These are phyloP conservation scores for Poeciliopsis retropinna DNA, from an alignment of 2,113 vertebrate species.

Conservation along the genomic window DNA sequence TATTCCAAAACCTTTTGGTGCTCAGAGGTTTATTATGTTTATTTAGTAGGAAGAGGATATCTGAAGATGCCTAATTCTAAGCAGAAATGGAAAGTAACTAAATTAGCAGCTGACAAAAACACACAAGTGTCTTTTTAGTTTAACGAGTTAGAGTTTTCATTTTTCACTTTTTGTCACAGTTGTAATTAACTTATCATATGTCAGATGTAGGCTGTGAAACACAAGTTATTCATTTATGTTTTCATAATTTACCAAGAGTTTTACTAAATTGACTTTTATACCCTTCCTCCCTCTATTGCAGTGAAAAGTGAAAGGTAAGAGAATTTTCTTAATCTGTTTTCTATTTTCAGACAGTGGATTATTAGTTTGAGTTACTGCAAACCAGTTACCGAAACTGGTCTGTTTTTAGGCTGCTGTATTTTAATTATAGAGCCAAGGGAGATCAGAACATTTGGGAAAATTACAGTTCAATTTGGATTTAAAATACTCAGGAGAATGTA, in stretches of 20 bases:
- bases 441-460: neutral
- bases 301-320: constrained; percentile 74
- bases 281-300: constrained; percentile 44
- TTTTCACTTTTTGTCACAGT: neutral
- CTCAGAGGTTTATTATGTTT: neutral
- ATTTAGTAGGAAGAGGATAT: neutral
- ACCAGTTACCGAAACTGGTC: no score
- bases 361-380: neutral
- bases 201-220: neutral
- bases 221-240: neutral
- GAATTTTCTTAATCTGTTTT: neutral
- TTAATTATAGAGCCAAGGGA: neutral
- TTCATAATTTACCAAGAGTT: neutral
- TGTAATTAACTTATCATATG: neutral
- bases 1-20: neutral
- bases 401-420: neutral
- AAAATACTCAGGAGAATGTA: no score
- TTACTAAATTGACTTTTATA: constrained; percentile 2
- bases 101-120: no score
- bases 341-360: neutral
- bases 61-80: no score
- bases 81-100: no score
- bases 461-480: no score
- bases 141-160: neutral
- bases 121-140: neutral